These are phyloP conservation scores for Drosophila ananassae DNA, from an alignment of 1,140 invertebrate genomes.

Conservation along the genomic window DNA sequence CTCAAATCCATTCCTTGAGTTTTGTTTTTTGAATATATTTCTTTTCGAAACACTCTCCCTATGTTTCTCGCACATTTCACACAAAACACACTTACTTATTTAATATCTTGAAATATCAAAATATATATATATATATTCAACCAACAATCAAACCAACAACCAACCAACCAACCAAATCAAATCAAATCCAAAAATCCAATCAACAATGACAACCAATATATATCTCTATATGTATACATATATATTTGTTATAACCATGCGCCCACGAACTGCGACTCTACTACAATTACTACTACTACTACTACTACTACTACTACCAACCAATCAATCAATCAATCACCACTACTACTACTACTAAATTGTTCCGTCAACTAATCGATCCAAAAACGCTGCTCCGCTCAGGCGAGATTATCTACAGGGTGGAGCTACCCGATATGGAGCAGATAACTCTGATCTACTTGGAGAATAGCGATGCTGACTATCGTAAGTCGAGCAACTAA, in stretches of 20 bases:
- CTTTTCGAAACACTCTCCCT: not conserved
- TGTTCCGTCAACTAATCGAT: constrained; percentile 64
- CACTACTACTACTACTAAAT: constrained; percentile 64
- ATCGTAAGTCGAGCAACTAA: constrained; percentile 88
- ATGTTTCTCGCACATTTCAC: not conserved
- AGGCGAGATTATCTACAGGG: constrained; percentile 94
- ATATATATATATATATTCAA: not conserved
- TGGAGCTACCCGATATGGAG: constrained; percentile 95
- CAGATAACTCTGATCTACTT: constrained; percentile 95
- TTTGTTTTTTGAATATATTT: not conserved
- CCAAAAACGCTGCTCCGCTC: constrained; percentile 43
- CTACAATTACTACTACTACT: constrained; percentile 27
- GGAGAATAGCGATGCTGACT: constrained; percentile 89
- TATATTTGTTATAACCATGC: constrained; percentile 69
- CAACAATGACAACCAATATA: constrained; percentile 41
- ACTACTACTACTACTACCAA: constrained; percentile 51
- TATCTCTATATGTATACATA: constrained; percentile 50
- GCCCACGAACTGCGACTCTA: constrained; percentile 62
- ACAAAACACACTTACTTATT: not conserved
- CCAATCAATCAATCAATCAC: constrained; percentile 39
- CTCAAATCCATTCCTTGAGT: not conserved
- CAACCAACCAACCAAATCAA: constrained; percentile 4
- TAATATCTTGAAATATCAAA: not conserved
- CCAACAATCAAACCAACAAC: constrained; percentile 8
- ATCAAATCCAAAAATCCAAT: not conserved